These are phyloP conservation scores for Trachymyrmex cornetzi DNA, from an alignment of 1,140 invertebrate genomes.

Conservation along the genomic window DNA sequence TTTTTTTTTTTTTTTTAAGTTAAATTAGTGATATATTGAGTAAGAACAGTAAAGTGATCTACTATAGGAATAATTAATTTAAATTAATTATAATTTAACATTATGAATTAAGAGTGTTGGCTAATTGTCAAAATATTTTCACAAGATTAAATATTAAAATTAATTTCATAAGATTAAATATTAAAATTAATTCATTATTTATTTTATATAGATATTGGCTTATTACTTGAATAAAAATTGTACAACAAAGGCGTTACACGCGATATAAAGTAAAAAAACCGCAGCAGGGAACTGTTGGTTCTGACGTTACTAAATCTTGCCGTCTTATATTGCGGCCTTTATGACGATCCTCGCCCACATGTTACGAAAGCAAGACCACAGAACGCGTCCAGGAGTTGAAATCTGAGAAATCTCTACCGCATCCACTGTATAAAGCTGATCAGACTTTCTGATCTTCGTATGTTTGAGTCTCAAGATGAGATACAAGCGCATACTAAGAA, in stretches of 20 bases:
- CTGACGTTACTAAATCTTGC: slow-evolving; percentile 53
- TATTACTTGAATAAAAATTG: neutral
- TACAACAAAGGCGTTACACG: neutral
- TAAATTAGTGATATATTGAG: too few species aligned
- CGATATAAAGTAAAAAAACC: neutral
- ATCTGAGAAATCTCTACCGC: slow-evolving; percentile 35
- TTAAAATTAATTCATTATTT: too few species aligned
- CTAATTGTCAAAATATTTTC: too few species aligned
- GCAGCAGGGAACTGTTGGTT: neutral
- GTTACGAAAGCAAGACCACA: slow-evolving; percentile 59
- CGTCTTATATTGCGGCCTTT: slow-evolving; percentile 54
- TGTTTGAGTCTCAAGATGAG: slow-evolving; percentile 4
- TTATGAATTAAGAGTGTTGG: too few species aligned
- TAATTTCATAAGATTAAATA: too few species aligned
- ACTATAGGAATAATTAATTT: too few species aligned
- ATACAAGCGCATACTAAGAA: slow-evolving; percentile 5
- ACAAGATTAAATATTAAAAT: too few species aligned
- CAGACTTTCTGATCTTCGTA: slow-evolving; percentile 55
- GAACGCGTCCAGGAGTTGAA: slow-evolving; percentile 53
- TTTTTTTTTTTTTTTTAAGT: too few species aligned
- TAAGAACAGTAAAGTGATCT: too few species aligned
- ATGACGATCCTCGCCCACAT: slow-evolving; percentile 60
- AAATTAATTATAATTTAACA: too few species aligned
- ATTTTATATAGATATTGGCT: neutral
- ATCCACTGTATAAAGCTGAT: slow-evolving; percentile 30